A percentile compares a stretch with the other conserved stretches of the same genome.
Conservation (phyloP, 2,888 invertebrate genomes). For the Epinotia brunnichana region DNA sequence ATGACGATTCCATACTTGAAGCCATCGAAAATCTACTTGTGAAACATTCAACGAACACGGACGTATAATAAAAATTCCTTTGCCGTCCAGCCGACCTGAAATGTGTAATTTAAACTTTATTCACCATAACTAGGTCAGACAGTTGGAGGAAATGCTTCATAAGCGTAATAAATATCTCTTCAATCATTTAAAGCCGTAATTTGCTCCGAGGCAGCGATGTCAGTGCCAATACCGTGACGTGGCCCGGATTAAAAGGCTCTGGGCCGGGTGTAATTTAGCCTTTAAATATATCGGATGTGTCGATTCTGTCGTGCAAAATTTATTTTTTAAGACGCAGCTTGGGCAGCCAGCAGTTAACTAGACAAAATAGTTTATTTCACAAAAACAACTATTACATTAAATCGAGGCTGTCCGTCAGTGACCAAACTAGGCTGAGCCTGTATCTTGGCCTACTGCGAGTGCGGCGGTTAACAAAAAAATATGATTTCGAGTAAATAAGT, state of each 20-base stretch:
- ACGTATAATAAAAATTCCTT: conserved; percentile 5
- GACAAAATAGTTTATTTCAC: no score
- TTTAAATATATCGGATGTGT: background rate
- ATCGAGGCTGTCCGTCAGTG: no score
- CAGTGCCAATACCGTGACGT: conserved; percentile 1
- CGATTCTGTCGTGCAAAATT: no score
- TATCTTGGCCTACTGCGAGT: no score
- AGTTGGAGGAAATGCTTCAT: conserved; percentile 37
- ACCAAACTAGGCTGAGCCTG: no score
- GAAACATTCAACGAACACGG: background rate
- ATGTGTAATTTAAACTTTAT: conserved; percentile 39
- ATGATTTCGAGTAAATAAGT: no score
- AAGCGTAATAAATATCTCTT: conserved; percentile 43
- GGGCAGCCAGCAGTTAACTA: no score
- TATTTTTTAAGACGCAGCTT: no score
- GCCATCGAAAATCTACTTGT: background rate
- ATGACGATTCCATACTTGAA: no score
- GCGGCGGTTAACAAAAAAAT: no score
- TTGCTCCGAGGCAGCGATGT: conserved; percentile 14
- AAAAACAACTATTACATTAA: no score
- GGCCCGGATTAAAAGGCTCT: background rate
- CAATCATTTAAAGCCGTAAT: conserved; percentile 41
- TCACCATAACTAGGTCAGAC: conserved; percentile 37
- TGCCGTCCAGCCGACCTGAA: conserved; percentile 26
- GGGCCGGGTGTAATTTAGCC: background rate